Conservation (phyloP, 2,113 vertebrate species). For the Coreoperca whiteheadi region DNA sequence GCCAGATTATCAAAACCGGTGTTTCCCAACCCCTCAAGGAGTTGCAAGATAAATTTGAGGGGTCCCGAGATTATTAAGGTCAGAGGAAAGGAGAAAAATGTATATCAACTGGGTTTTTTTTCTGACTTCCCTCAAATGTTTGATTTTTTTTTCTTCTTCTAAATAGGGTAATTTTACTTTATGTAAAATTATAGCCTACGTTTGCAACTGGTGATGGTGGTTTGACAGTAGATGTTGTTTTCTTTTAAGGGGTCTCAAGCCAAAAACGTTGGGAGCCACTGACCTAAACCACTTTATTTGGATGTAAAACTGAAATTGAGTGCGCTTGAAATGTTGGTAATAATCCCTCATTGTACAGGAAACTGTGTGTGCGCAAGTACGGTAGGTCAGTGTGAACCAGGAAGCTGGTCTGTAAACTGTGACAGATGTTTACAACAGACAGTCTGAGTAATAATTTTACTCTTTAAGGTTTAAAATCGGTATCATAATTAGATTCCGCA, state of each 20-base stretch:
- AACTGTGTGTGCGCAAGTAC: neutral
- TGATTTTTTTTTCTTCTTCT: neutral
- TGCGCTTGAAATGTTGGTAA: neutral
- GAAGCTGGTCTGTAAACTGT: conserved; percentile 9
- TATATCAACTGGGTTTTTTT: neutral
- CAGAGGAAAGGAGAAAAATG: neutral
- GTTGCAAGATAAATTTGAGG: neutral
- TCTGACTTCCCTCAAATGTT: neutral
- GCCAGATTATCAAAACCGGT: neutral
- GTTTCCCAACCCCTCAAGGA: neutral
- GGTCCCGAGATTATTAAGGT: neutral
- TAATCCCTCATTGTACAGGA: neutral
- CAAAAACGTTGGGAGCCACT: neutral
- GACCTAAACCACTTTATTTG: neutral
- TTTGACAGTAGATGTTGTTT: neutral
- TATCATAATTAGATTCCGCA: neutral
- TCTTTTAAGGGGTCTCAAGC: neutral
- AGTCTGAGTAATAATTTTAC: neutral
- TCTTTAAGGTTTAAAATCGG: too few relatives aligned
- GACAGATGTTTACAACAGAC: neutral
- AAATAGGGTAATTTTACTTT: neutral
- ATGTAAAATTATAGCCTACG: neutral
- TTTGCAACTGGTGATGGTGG: neutral
- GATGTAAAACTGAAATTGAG: conserved; percentile 9
- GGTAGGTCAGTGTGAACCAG: conserved; percentile 1